These are phyloP conservation scores for Vidua macroura DNA, from an alignment of 2,113 vertebrate genomes.

Conservation along the genomic window DNA sequence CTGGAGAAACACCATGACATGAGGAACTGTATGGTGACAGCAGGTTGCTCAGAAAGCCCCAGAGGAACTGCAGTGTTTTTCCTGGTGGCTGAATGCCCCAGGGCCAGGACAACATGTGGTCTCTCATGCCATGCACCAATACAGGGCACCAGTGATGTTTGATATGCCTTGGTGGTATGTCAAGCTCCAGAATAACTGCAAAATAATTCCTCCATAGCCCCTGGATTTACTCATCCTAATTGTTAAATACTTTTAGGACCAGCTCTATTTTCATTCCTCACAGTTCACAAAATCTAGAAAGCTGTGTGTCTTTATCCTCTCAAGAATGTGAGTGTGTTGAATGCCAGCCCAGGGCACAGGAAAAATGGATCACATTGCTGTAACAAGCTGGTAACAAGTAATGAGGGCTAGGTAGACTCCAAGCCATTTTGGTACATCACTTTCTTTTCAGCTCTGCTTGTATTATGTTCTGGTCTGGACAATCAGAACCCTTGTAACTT, in stretches of 20 bases:
- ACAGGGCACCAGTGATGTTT: background rate
- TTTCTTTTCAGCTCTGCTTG: background rate
- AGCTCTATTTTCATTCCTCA: background rate
- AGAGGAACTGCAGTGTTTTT: background rate
- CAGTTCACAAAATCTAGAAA: background rate
- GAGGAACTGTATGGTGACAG: background rate
- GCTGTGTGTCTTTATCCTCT: background rate
- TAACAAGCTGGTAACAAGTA: background rate
- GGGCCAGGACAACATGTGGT: background rate
- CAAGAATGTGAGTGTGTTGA: background rate
- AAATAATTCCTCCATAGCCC: background rate
- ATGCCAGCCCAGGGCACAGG: background rate
- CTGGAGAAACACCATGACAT: background rate
- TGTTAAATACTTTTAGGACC: background rate
- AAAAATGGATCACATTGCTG: background rate
- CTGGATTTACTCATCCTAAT: background rate
- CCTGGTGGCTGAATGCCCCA: background rate
- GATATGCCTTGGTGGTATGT: background rate
- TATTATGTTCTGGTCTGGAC: background rate
- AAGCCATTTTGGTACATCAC: background rate
- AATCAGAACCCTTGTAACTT: slow-evolving; percentile 13
- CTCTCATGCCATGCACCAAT: background rate
- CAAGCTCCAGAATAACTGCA: background rate
- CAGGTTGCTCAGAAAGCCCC: background rate
- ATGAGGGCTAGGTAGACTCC: background rate